Base-by-base conservation (phyloP, 92 coral and sea anemone species). In the Muricea muricata region DNA sequence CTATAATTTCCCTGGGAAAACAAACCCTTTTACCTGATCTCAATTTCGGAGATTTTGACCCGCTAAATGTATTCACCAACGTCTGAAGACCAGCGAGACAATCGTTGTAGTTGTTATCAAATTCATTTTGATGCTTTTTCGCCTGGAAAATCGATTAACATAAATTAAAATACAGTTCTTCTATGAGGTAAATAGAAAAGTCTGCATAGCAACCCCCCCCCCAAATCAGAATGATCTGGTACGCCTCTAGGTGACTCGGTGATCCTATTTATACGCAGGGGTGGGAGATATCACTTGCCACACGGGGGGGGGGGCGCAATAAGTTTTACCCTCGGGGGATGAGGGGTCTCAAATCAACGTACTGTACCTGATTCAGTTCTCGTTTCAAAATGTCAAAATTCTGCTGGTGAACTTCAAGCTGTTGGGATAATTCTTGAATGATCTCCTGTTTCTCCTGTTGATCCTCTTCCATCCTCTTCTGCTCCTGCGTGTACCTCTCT, bases 381-480 rank as follows among this genome's bases (percentile, higher is more conserved):
- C 87, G 80, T 85, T 96, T 96, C 33, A 96, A 90, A 34, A 94
- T 94, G 25, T 96, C 99, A 65, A 96, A 96, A 93, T 96, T 93
- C 60, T 90, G 89, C 89, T 96, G 98, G 20, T 96, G 99, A 30
- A 92, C 93, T 85, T 96, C 99, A 40, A 96, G 90, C 32, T 96
- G 97, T 77, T 93, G 90, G 33, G 99, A 89, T 78, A 96, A 85
- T 76, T 90, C 91, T 34, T 84, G 61, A 26, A 96, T 96, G 34
- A 93, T 77, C 50, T 87, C 81, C 86, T 90, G 99, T 65, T 96
- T 96, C 75, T 93, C 98, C 24, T 88, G 87, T 4, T 88, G 84
- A 29, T 94, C 98, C 50, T 77, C 88, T 25, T 80, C 73, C 76
- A 91, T 66, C 37, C 66, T 84, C 78, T 73, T 92, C 71, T 90